Evolutionary conservation across 1,140 invertebrate species (phyloP), one percentile per base, ranked within the genome.

Genomic region (Pseudomyrmex dendroicus): DNA sequence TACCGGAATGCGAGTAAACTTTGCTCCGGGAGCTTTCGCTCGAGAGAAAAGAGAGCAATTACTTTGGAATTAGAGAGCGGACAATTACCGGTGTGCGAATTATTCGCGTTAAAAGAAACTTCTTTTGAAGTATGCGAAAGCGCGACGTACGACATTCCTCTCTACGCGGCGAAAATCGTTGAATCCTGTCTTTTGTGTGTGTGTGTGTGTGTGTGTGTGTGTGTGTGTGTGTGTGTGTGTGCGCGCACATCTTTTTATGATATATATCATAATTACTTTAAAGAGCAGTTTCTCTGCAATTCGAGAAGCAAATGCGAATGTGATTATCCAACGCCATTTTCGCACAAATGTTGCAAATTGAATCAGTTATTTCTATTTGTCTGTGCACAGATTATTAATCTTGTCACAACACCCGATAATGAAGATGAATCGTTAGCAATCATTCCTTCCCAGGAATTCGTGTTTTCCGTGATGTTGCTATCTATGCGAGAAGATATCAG

Each of bases 41-140:
- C 50, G 72, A 76, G 66, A 90, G 88, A 91, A 91, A 88, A 91
- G 91, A 91, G 91, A 93, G 91, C 90, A 91, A 93, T 92, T 92
- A 93, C 87, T 54, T 17, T 80, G 91, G 88, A 94, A 93, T 92
- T 91, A 91, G 90, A 92, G 86, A 92, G 86, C 89, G 84, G 66
- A 83, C 86, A 88, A 90, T 89, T 87, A 86, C 84, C 0, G 86
- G 88, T 87, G 86, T 50, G 89, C 91, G 91, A 90, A 92, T 91
- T 92, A 91, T 89, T 85, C 86, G 78, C 64, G 73, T 63, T 35
- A 70, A 82, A 92, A 90, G 89, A 91, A 92, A 89, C 67, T 52
- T 73, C 54, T 15, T 54, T 82, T 50, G 67, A 82, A 74, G 77
- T 89, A 90, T 84, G 83, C 87, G 88, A 35, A 35, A 91, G 10